These are phyloP conservation scores for Brachionus asplanchnoidis DNA, from an alignment of 1,140 invertebrate genomes.

Conservation along the genomic window DNA sequence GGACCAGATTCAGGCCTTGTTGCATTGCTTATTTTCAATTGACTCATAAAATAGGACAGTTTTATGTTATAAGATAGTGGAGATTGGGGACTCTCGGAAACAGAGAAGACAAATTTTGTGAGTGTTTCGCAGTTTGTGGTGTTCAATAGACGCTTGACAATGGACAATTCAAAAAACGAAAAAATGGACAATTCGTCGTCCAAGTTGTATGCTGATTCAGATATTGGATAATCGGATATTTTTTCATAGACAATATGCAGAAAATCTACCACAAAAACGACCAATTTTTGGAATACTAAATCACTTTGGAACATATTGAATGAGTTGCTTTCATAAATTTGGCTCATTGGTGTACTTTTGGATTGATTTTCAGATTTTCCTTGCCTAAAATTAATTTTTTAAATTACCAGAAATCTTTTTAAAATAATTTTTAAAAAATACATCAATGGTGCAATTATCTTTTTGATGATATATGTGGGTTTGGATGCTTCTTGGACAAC, in stretches of 20 bases:
- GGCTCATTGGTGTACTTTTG: not conserved
- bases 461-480: not conserved
- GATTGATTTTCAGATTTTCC: not conserved
- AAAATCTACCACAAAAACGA: constrained; percentile 34
- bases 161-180: constrained; percentile 26
- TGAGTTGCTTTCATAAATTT: not conserved
- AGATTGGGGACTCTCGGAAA: not conserved
- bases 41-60: not conserved
- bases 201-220: not conserved
- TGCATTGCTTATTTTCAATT: not conserved
- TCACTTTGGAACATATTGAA: constrained; percentile 19
- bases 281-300: constrained; percentile 17
- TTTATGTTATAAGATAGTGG: not conserved
- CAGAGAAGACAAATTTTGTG: not conserved
- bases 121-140: not conserved
- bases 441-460: constrained; percentile 24
- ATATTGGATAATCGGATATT: not conserved
- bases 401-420: not conserved
- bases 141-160: not conserved
- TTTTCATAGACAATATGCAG: constrained; percentile 13
- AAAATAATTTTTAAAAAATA: not conserved
- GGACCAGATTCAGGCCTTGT: not conserved
- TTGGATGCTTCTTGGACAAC: not conserved
- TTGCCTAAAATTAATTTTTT: not conserved
- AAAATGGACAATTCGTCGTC: constrained; percentile 4